These are phyloP conservation scores for Gobio occitaniae DNA, from an alignment of 2,797 vertebrate genomes.

Conservation along the genomic window DNA sequence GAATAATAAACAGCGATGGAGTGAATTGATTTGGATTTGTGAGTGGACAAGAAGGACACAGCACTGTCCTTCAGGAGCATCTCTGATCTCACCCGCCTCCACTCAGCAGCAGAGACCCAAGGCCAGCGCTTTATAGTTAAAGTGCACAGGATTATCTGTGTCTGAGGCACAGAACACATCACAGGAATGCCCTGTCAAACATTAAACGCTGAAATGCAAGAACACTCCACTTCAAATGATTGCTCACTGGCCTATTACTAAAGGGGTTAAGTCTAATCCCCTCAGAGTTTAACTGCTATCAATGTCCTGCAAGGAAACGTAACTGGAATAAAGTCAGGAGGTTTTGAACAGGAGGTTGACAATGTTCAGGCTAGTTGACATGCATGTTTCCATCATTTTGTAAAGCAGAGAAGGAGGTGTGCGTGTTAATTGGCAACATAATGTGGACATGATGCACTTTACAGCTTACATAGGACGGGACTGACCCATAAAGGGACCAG, in stretches of 20 bases:
- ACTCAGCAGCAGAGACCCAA: constrained; percentile 74
- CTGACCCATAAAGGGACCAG: background rate
- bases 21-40: background rate
- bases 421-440: background rate
- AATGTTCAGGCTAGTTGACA: constrained; percentile 9
- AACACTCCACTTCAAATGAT: constrained; percentile 72
- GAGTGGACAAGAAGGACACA: constrained; percentile 63
- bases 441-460: background rate
- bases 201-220: constrained; percentile 67
- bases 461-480: background rate
- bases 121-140: constrained; percentile 74
- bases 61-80: constrained; percentile 51
- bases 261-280: constrained; percentile 73
- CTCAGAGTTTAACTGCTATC: constrained; percentile 63
- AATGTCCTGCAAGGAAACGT: constrained; percentile 47
- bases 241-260: constrained; percentile 69
- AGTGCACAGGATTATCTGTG: constrained; percentile 75
- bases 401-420: background rate
- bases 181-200: constrained; percentile 69
- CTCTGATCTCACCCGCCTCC: constrained; percentile 70
- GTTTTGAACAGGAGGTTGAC: constrained; percentile 21
- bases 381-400: background rate
- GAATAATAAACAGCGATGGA: background rate
- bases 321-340: constrained; percentile 39
- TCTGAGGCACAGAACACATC: constrained; percentile 67